These are phyloP conservation scores for Cenopis cana DNA, from an alignment of 2,888 invertebrate species.

Conservation along the genomic window DNA sequence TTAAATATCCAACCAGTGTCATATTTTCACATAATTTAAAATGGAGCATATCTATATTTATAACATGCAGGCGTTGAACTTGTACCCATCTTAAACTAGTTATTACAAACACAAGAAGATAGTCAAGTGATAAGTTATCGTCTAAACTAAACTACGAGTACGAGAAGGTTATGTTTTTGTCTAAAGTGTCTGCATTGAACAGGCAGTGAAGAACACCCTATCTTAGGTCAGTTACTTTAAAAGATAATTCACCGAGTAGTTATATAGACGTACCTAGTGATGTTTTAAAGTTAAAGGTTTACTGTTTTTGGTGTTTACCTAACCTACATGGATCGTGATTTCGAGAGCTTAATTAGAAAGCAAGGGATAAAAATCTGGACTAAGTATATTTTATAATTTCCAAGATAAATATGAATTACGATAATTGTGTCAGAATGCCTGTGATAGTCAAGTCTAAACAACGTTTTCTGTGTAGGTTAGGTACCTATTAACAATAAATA, in stretches of 20 bases:
- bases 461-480: too few relatives aligned
- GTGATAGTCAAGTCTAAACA: not conserved
- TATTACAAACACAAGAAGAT: not conserved
- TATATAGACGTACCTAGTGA: too few relatives aligned
- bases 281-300: not conserved
- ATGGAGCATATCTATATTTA: too few relatives aligned
- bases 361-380: too few relatives aligned
- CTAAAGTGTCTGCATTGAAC: not conserved
- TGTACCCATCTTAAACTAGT: not conserved
- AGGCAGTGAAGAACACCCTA: not conserved
- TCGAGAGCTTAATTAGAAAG: too few relatives aligned
- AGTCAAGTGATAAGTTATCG: slow-evolving; percentile 7
- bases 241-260: not conserved
- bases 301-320: not conserved
- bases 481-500: slow-evolving; percentile 47
- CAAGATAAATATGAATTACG: not conserved
- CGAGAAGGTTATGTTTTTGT: not conserved
- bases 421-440: not conserved
- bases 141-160: not conserved
- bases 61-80: too few relatives aligned
- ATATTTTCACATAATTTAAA: too few relatives aligned
- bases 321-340: not conserved
- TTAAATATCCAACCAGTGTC: too few relatives aligned
- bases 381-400: not conserved
- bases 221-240: not conserved